Base-by-base conservation (phyloP, 2,113 vertebrate genomes). In the Bos indicus region DNA sequence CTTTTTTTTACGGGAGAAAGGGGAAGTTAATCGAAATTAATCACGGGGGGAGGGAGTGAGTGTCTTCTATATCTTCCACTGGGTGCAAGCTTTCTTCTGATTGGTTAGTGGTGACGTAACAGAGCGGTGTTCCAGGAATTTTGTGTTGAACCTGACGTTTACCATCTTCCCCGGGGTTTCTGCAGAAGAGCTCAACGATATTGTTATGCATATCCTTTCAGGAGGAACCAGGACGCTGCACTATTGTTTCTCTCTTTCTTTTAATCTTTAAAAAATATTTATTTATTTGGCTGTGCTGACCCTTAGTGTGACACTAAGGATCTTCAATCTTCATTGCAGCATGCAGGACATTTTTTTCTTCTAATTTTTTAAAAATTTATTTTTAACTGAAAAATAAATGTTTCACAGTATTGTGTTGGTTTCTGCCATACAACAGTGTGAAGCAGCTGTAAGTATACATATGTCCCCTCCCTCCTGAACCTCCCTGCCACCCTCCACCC, bases 281-380 rank as follows among this genome's bases (percentile, higher is more conserved):
- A 77, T 43, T 77, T 77, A 77, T 43, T 77, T 77, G 23, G 40
- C 71, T 77, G 71, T 77, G 40, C 71, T 43, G 23, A 21, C 6
- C 26, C 40, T 77, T 77, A 77, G 23, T 77, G 71, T 77, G 71
- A 43, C 71, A 77, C 71, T 26, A 7, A 77, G 40, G 40, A 26
- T 26, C 71, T 77, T 77, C 11, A 1, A 4, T 77, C 71, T 13
- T 77, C 71, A 15, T 26, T 40, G 71, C 71, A 77, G 40, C 40
- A 77, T 15, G 23, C 0, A 0, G 40, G 40, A 43, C 12, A 3
- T 43, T 40, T 25, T 43, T 77, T 77, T 25, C n/a, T 77, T 43
- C 13, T 74, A 40, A 43, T 74, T 74, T 74, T 74, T 40, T 48
- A 48, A 43, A 71, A 74, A 71, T 71, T 43, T 43, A 77, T 77